A percentile compares a stretch with the other conserved stretches of the same genome.
phyloP scores from a whole-genome alignment of 2,797 vertebrate species.

The Oophaga sylvatica region DNA sequence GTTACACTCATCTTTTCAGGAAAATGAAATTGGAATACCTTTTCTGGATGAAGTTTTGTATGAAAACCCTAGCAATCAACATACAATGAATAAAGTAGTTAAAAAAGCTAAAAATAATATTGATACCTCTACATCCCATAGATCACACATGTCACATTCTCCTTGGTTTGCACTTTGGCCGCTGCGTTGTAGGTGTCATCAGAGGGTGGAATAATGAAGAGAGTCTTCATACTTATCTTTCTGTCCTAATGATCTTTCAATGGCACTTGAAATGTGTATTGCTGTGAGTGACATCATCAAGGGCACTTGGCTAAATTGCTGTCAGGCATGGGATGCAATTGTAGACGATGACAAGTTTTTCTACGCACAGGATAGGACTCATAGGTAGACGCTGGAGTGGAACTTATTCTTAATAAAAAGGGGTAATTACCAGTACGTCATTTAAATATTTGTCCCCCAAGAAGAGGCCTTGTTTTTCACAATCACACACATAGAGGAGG shows the following conservation, averaged over 20 bases:
- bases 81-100: not conserved
- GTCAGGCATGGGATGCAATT: slow-evolving; percentile 23
- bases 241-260: slow-evolving; percentile 42
- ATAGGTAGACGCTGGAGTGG: not conserved
- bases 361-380: not conserved
- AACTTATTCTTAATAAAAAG: not conserved
- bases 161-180: not conserved
- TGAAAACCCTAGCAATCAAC: not conserved
- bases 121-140: not conserved
- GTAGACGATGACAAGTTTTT: not conserved
- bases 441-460: not conserved
- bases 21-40: not conserved
- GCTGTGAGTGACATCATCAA: slow-evolving; percentile 54
- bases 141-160: not conserved
- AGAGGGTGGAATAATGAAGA: slow-evolving; percentile 47
- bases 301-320: slow-evolving; percentile 51
- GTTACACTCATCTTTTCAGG: no score
- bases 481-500: not conserved
- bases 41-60: not conserved
- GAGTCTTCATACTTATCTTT: slow-evolving; percentile 34
- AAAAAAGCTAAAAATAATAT: not conserved
- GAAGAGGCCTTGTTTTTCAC: not conserved
- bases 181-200: not conserved
- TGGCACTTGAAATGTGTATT: slow-evolving; percentile 51
- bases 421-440: not conserved